Evolutionary conservation across 2,888 invertebrate genomes (phyloP), one percentile per base, ranked within the genome.

Genomic region (Anthophora plumipes): DNA sequence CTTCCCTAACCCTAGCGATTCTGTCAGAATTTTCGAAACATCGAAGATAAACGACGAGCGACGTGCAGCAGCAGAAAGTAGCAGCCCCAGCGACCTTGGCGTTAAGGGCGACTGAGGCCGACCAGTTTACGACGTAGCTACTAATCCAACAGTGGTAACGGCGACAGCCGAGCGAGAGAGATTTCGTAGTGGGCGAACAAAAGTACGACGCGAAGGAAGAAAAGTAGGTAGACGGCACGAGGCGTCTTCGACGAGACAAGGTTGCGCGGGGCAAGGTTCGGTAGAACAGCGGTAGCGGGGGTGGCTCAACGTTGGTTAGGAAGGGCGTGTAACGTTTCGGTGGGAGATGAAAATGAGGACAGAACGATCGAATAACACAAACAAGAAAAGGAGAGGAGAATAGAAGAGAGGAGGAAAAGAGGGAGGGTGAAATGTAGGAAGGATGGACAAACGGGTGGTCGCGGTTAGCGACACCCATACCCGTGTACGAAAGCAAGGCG

Each of bases 401-500:
- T 48, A 31, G 9, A 52, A 46, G 41, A 7, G 20, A 54, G 54
- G 14, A 46, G 60, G 41, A 8, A 31, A 60, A 50, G 77, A 74
- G 77, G 71, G 82, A 83, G 77, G 82, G 74, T 78, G 61, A 77
- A 80, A 84, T 68, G 77, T 64, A 82, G 85, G 86, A 82, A 83
- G 83, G 85, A 86, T 84, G 89, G 85, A 84, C 83, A 76, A 82
- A 73, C 81, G 89, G 90, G 91, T 90, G 91, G 91, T 90, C 91
- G 91, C 89, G 91, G 91, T 88, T 90, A 89, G 89, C 86, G 90
- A 83, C 88, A 90, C 89, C 89, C 89, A 89, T 87, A 86, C 87
- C n/a, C 85, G 86, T 74, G 86, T 87, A 82, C 83, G 85, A 87
- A 78, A 77, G 88, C 86, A 85, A 86, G 82, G 86, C 84, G 80